Evolutionary conservation across 2,113 vertebrate species (phyloP).

Genomic region (Gallinago jamesoni): DNA sequence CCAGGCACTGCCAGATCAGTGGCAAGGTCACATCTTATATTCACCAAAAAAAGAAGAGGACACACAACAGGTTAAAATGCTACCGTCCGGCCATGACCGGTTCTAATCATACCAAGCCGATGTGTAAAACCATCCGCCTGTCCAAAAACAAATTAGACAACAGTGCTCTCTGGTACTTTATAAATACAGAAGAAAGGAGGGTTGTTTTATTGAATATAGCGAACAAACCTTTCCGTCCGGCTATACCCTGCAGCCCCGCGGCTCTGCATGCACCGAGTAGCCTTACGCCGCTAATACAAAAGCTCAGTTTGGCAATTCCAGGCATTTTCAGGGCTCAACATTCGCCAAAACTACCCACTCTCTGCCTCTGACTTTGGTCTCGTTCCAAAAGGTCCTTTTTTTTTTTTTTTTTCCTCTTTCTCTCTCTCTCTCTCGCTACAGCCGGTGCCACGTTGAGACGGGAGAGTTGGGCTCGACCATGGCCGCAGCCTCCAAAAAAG

Average conservation of each 20-base stretch:
- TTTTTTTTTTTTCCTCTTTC: not conserved
- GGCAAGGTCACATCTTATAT: not conserved
- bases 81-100: constrained; percentile 21
- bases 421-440: not conserved
- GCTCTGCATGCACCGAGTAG: constrained; percentile 41
- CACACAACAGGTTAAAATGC: constrained; percentile 67
- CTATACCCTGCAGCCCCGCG: constrained; percentile 40
- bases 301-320: constrained; percentile 69
- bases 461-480: constrained; percentile 49
- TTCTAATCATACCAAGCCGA: constrained; percentile 56
- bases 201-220: constrained; percentile 49
- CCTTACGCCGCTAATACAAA: constrained; percentile 56
- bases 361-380: constrained; percentile 60
- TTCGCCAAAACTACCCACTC: constrained; percentile 70
- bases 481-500: constrained; percentile 51
- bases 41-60: constrained; percentile 25
- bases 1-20: not conserved
- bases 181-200: constrained; percentile 50
- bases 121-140: constrained; percentile 54
- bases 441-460: constrained; percentile 63
- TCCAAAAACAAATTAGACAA: constrained; percentile 59
- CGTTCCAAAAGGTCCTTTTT: constrained; percentile 60
- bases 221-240: constrained; percentile 65
- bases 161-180: constrained; percentile 57
- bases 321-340: constrained; percentile 59